Evolutionary conservation across 1,140 invertebrate genomes (phyloP), one percentile per base, ranked within the genome.

Genomic region (Meloidogyne hapla): DNA sequence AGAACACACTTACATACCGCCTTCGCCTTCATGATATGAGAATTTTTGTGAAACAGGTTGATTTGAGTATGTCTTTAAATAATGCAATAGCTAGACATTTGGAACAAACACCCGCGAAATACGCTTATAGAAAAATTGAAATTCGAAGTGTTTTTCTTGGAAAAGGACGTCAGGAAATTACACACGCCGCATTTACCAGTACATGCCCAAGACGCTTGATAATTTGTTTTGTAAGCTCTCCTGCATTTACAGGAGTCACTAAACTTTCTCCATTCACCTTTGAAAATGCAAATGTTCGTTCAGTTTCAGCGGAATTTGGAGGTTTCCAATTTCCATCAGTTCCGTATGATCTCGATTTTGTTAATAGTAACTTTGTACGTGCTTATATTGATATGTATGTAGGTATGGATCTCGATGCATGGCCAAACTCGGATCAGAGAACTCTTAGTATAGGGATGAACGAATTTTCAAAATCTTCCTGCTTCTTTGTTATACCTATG

Each of bases 321-420:
- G 77, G 77, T 1, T n/a, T 74, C 18, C 42, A 68, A 3, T 78
- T 48, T 25, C 77, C 77, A 5, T 15, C 40, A 10, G 21, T 67
- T 0, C 67, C 77, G 0, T 78, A 78, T 13, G 15, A 18, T 45
- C 25, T 78, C 0, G 42, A 68, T 0, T 78, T 66, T 40, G 13
- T 1, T 0, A 40, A 80, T 15, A 1, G 12, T 5, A 42, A 15
- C 0, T 78, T 23, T 68, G 40, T 64, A 0, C 77, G 77, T 0
- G 77, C 77, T 1, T 78, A 61, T 65, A 18, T 81, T 1, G 77
- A 78, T 38, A 77, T 78, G 77, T 68, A 80, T 18, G 23, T 23
- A 2, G 45, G 56, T 12, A 18, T 69, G 21, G 77, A 42, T 6
- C 33, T 63, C 6, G 67, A 56, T 4, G 40, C 40, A 42, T 42